phyloP scores from a whole-genome alignment of 2,113 vertebrate species.

The Pomatostomus ruficeps region DNA sequence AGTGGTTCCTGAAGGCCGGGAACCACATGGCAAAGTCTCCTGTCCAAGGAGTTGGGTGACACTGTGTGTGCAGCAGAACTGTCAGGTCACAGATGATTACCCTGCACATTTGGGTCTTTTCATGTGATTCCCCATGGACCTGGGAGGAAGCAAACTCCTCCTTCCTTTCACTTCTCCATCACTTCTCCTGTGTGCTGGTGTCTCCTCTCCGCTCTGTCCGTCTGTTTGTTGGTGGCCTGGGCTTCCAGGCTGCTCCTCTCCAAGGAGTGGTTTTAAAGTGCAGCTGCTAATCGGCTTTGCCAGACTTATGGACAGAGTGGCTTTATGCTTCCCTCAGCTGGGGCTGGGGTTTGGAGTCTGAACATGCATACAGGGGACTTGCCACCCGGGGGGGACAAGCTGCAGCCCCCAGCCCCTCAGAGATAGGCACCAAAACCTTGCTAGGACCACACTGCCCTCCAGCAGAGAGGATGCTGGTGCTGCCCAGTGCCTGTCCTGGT shows the following conservation, averaged over 20 bases:
- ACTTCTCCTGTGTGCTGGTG: background rate
- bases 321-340: conserved; percentile 77
- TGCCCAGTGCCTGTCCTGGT: background rate
- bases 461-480: background rate
- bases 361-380: fast-evolving
- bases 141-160: background rate
- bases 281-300: conserved; percentile 91
- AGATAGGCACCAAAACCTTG: background rate
- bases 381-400: fast-evolving
- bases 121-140: fast-evolving
- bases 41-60: fast-evolving
- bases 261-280: conserved; percentile 73
- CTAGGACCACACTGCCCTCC: fast-evolving
- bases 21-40: fast-evolving
- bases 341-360: conserved; percentile 9
- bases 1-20: background rate
- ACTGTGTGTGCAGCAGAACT: background rate
- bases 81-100: background rate
- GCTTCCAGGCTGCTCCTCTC: background rate
- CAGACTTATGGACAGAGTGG: conserved; percentile 83
- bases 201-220: background rate
- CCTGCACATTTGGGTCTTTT: background rate
- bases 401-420: fast-evolving
- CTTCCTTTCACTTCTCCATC: background rate
- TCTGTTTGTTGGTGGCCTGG: fast-evolving